Evolutionary conservation across 2,888 invertebrate genomes (phyloP), one percentile per base, ranked within the genome.

Genomic region (Drosophila mimica): DNA sequence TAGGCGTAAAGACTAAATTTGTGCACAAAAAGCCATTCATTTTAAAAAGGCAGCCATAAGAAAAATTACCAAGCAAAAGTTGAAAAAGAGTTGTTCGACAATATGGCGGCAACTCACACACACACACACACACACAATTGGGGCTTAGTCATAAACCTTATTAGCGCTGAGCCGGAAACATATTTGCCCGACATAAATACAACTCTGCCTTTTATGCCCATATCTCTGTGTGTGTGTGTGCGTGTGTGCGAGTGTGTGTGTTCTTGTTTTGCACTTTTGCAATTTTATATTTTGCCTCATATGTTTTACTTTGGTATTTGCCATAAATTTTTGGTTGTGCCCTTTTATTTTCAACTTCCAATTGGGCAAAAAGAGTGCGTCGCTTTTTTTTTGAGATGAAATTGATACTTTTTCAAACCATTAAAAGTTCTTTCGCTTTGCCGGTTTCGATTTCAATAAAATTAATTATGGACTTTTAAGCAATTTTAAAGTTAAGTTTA

Each of bases 171-270:
- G 75, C 79, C 87, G 89, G 86, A 86, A 86, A 86, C 86, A 86
- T 86, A 86, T 86, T 88, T 86, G 81, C 82, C 89, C 79, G 89
- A 88, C 86, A 88, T 88, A 88, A 86, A 89, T 86, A 87, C 82
- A 79, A 81, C 61, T 77, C 86, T 63, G 89, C 79, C 74, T 74
- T 80, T 86, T 83, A 83, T 72, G 66, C 65, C 77, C 65, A 70
- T 61, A 66, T 70, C 59, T 31, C 49, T 43, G 11, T 57, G 11
- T 25, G 49, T 57, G 9, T 43, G 28, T 60, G 31, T 36, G 25
- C 49, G 36, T 56, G 36, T 48, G 57, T 40, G 34, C 25, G 40
- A 38, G 6, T 28, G 28, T 56, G 52, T 72, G 51, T 46, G 54
- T 60, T 79, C 76, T 70, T 78, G 71, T 88, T 88, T 87, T 87